Evolutionary conservation across 2,888 invertebrate species (phyloP), one percentile per base, ranked within the genome.

Genomic region (Autographa gamma): DNA sequence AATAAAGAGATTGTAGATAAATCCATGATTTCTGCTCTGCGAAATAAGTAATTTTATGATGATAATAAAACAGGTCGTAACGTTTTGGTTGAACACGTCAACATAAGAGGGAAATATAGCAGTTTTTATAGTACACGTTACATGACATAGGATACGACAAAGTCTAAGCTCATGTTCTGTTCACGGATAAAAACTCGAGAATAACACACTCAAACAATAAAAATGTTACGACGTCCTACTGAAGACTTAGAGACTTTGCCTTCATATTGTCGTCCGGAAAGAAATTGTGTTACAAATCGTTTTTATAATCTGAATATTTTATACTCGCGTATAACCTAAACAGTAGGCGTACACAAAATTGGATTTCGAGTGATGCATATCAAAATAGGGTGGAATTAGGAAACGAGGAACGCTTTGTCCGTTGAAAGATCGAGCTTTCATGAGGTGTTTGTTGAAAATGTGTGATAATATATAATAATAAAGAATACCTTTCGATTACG

Each of bases 171-270:
- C 60, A 60, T 75, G 66, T 78, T 70, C 66, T 68, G 61, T 72
- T 74, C 69, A 64, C 56, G 68, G 32, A 74, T 71, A 70, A 80
- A 81, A 77, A 65, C 43, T 25, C 66, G 59, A 66, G 73, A 73
- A 76, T 80, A 76, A 80, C 63, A 74, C 66, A 71, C 66, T 67
- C 60, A 72, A 76, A 73, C 61, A 72, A 75, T 79, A 74, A 81
- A 83, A 83, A 76, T 56, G 68, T 81, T 75, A 83, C 73, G 82
- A 79, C 72, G 70, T 71, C 68, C 58, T 58, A 71, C 71, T 71
- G 64, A 63, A 66, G 64, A 71, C 67, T 71, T 67, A 43, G 77
- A 79, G 56, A 73, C 60, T 59, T 61, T 63, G 59, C 54, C 56
- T 65, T 52, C 58, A 68, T 69, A 69, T 69, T 75, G 79, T 71